phyloP scores from a whole-genome alignment of 2,113 vertebrate species.

The Varanus komodoensis region DNA sequence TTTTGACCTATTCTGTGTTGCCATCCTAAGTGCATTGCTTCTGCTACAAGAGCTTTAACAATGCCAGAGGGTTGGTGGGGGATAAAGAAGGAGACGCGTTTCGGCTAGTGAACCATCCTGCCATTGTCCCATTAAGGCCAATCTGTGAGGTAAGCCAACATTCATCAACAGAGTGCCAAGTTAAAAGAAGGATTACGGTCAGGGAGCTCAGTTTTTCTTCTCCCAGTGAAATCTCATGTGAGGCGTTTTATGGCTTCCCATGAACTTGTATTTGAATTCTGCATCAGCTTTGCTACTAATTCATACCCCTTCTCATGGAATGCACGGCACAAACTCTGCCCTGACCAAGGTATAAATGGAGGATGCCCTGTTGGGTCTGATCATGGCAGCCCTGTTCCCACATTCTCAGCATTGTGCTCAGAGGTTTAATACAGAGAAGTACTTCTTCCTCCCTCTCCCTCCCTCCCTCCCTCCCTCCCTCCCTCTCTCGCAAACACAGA shows the following conservation, averaged over 20 bases:
- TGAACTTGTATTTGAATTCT: slow-evolving; percentile 22
- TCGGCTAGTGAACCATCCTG: slow-evolving; percentile 38
- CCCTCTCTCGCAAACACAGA: no score
- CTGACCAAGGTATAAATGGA: not conserved
- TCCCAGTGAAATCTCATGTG: slow-evolving; percentile 30
- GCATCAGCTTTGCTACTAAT: not conserved
- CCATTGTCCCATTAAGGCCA: slow-evolving; percentile 61
- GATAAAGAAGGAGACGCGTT: slow-evolving; percentile 26
- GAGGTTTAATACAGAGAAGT: not conserved
- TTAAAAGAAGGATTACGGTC: slow-evolving; percentile 63
- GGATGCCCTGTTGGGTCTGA: not conserved
- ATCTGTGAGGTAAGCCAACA: slow-evolving; percentile 59
- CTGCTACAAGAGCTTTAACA: slow-evolving; percentile 39
- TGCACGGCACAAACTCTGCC: not conserved
- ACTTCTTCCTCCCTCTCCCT: no score
- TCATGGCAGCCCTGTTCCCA: not conserved
- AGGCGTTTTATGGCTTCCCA: slow-evolving; percentile 7
- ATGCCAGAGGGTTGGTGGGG: slow-evolving; percentile 18
- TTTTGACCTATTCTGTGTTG: slow-evolving; percentile 33
- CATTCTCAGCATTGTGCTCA: not conserved
- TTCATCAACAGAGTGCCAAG: slow-evolving; percentile 55
- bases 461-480: no score
- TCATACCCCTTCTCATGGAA: not conserved
- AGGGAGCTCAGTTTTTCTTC: slow-evolving; percentile 50
- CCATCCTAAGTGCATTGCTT: slow-evolving; percentile 44